phyloP scores from a whole-genome alignment of 2,113 vertebrate species.

The Martes martes region DNA sequence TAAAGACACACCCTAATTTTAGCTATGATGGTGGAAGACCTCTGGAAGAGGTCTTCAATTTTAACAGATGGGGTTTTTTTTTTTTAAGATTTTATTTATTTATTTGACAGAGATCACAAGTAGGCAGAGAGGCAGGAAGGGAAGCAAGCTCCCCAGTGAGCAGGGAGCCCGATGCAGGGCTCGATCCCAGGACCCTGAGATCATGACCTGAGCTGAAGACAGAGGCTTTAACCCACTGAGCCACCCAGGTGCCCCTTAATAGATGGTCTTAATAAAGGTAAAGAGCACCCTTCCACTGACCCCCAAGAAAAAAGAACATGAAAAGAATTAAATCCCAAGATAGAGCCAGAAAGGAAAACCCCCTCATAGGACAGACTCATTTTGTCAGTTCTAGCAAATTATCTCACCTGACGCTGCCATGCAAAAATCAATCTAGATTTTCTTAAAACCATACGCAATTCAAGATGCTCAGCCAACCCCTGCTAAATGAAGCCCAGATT shows the following conservation, averaged over 20 bases:
- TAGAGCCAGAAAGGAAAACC: neutral
- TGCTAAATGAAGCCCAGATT: conserved; percentile 17
- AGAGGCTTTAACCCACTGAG: too few species aligned
- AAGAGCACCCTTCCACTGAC: neutral
- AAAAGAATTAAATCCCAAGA: neutral
- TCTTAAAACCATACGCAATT: neutral
- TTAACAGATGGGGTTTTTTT: neutral
- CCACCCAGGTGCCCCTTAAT: neutral
- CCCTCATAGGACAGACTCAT: neutral
- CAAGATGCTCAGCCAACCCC: neutral
- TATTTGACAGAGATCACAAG: too few species aligned
- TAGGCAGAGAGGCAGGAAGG: too few species aligned
- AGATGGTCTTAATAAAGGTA: neutral
- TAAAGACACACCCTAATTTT: neutral
- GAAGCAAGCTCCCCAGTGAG: too few species aligned
- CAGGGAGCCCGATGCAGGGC: too few species aligned
- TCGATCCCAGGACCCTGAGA: too few species aligned
- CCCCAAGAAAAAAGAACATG: neutral
- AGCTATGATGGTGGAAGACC: neutral
- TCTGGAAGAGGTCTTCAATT: neutral
- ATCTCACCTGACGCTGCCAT: neutral
- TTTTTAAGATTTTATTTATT: too few species aligned
- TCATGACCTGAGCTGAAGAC: too few species aligned
- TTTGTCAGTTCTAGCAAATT: neutral
- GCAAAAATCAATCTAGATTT: neutral